These are phyloP conservation scores for Tetragonula clypearis DNA, from an alignment of 1,140 invertebrate species.

Conservation along the genomic window DNA sequence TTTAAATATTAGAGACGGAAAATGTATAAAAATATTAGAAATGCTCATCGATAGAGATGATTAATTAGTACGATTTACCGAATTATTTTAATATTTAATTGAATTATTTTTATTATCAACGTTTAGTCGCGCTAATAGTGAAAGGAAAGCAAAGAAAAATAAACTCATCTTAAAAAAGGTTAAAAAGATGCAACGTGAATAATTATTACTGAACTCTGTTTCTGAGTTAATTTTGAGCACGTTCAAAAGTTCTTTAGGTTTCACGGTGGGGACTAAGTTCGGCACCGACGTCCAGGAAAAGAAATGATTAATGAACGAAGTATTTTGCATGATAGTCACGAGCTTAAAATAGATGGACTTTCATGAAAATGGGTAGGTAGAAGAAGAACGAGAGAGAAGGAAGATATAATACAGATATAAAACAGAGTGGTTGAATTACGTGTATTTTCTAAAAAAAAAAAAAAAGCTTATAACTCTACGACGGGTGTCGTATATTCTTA, in stretches of 20 bases:
- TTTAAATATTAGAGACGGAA: not conserved
- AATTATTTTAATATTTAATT: too few species aligned
- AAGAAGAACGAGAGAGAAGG: too few species aligned
- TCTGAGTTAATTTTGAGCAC: not conserved
- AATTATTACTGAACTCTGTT: not conserved
- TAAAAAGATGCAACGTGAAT: not conserved
- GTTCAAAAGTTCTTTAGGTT: not conserved
- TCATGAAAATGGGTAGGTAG: not conserved
- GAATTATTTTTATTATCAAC: not conserved
- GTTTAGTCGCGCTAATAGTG: too few species aligned
- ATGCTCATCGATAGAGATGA: not conserved
- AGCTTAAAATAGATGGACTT: conserved; percentile 21
- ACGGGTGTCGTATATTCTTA: conserved; percentile 3
- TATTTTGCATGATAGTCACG: not conserved
- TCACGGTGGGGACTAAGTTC: not conserved
- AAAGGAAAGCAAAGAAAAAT: not conserved
- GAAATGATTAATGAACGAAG: not conserved
- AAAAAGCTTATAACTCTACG: conserved; percentile 29
- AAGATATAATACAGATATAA: not conserved
- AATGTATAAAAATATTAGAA: not conserved
- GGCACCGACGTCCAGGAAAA: not conserved
- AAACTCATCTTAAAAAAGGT: not conserved
- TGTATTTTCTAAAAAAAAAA: conserved; percentile 55
- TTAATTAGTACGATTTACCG: not conserved
- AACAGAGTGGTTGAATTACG: conserved; percentile 8